These are phyloP conservation scores for Phortica variegata DNA, from an alignment of 1,140 invertebrate species.

Conservation along the genomic window DNA sequence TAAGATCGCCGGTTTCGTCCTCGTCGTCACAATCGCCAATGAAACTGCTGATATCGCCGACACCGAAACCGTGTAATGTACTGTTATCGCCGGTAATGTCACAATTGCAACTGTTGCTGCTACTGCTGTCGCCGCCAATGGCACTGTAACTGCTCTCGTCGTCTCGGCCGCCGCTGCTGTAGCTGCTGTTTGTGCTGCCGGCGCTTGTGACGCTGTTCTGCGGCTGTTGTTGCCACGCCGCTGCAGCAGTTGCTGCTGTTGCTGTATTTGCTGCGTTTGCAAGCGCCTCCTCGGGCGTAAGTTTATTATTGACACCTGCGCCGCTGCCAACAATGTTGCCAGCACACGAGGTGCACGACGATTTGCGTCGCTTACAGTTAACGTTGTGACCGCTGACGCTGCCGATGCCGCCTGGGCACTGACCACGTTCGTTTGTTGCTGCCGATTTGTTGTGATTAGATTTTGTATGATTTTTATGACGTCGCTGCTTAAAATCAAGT, in stretches of 20 bases:
- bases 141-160: slow-evolving; percentile 42
- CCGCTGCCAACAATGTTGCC: slow-evolving; percentile 8
- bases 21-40: slow-evolving; percentile 31
- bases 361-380: slow-evolving; percentile 31
- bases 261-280: slow-evolving; percentile 12
- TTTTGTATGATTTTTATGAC: slow-evolving; percentile 44
- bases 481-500: slow-evolving; percentile 40
- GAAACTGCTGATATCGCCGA: slow-evolving; percentile 45
- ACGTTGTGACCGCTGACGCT: slow-evolving; percentile 9
- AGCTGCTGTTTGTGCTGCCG: slow-evolving; percentile 42
- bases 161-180: slow-evolving; percentile 36
- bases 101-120: slow-evolving; percentile 51
- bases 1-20: slow-evolving; percentile 33
- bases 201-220: slow-evolving; percentile 43
- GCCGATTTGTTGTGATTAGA: slow-evolving; percentile 33
- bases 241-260: slow-evolving; percentile 9
- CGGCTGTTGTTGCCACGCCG: slow-evolving; percentile 35
- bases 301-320: slow-evolving; percentile 15
- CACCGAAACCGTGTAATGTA: slow-evolving; percentile 44
- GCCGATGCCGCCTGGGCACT: slow-evolving; percentile 10
- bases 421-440: slow-evolving; percentile 10
- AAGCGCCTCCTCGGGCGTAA: slow-evolving; percentile 34
- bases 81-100: slow-evolving; percentile 52
- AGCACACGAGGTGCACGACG: slow-evolving; percentile 38
- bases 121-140: slow-evolving; percentile 43